These are phyloP conservation scores for Chondrilla cf. caribensis DNA, from an alignment of 37 sponge, comb jelly and placozoan species.

Conservation along the genomic window DNA sequence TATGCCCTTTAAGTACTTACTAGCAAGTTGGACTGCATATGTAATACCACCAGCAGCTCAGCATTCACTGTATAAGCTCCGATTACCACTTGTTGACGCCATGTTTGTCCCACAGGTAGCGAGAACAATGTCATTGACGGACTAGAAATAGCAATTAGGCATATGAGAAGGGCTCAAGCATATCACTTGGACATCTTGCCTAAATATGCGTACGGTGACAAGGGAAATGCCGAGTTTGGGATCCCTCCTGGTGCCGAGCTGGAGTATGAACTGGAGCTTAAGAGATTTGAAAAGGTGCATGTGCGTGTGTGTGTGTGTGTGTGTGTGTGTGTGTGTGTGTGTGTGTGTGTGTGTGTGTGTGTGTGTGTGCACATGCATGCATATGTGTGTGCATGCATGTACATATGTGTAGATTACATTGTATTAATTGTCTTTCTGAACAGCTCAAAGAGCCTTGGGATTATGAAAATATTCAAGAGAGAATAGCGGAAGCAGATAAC, in stretches of 20 bases:
- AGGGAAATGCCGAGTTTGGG: conserved; percentile 35
- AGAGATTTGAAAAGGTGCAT: conserved; percentile 61
- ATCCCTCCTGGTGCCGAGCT: conserved; percentile 75
- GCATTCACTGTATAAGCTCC: too few relatives aligned
- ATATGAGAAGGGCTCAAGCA: conserved; percentile 77
- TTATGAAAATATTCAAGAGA: conserved; percentile 73
- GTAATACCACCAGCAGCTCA: too few relatives aligned
- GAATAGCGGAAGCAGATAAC: conserved; percentile 52
- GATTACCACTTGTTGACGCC: too few relatives aligned
- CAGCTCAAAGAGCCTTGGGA: conserved; percentile 78
- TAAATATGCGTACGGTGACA: conserved; percentile 65
- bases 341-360: too few relatives aligned
- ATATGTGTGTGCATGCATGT: background rate
- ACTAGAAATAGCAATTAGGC: conserved; percentile 77
- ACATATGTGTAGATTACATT: too few relatives aligned
- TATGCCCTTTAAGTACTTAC: too few relatives aligned
- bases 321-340: conserved; percentile 8
- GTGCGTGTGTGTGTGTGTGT: conserved; percentile 25
- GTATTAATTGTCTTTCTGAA: too few relatives aligned
- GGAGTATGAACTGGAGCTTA: conserved; percentile 61
- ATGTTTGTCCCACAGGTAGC: conserved; percentile 48
- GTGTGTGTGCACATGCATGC: conserved; percentile 13
- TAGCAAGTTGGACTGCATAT: too few relatives aligned
- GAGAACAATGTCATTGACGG: conserved; percentile 50
- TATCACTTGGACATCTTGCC: conserved; percentile 57